These are phyloP conservation scores for Entomobrya proxima DNA, from an alignment of 2,888 invertebrate species.

Conservation along the genomic window DNA sequence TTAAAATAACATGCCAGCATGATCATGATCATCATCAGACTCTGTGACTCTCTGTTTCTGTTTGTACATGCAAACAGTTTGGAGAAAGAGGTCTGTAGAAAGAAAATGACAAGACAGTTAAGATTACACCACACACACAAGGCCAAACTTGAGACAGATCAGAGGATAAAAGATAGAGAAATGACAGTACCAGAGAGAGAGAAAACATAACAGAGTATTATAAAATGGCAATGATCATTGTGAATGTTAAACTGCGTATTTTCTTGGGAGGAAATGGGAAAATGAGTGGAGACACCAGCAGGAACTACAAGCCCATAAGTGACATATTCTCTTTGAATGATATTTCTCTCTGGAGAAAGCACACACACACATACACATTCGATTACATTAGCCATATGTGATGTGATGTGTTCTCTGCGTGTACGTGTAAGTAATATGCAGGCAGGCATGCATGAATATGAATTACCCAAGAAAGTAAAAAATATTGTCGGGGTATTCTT, in stretches of 20 bases:
- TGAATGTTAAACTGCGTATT: too few species aligned
- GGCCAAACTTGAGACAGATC: too few species aligned
- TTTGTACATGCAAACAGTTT: too few species aligned
- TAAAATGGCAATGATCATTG: not conserved
- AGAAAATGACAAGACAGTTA: too few species aligned
- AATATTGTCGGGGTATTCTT: not conserved
- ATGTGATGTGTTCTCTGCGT: not conserved
- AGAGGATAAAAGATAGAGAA: too few species aligned
- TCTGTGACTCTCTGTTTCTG: too few species aligned
- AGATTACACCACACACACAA: too few species aligned
- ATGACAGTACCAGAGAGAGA: too few species aligned
- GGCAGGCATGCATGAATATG: slow-evolving; percentile 47
- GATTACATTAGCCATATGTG: slow-evolving; percentile 16
- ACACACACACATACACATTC: slow-evolving; percentile 23
- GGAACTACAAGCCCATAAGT: not conserved
- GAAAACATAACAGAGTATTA: too few species aligned
- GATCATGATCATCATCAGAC: not conserved
- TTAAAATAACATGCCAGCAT: not conserved
- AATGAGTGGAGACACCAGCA: slow-evolving; percentile 41
- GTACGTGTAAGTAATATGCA: slow-evolving; percentile 23
- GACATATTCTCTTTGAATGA: slow-evolving; percentile 1
- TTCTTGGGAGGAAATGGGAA: slow-evolving; percentile 13
- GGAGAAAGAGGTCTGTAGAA: too few species aligned
- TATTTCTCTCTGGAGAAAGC: not conserved
- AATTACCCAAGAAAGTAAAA: slow-evolving; percentile 31